Conservation (phyloP, 2,113 vertebrate species). For the Probosciger aterrimus region DNA sequence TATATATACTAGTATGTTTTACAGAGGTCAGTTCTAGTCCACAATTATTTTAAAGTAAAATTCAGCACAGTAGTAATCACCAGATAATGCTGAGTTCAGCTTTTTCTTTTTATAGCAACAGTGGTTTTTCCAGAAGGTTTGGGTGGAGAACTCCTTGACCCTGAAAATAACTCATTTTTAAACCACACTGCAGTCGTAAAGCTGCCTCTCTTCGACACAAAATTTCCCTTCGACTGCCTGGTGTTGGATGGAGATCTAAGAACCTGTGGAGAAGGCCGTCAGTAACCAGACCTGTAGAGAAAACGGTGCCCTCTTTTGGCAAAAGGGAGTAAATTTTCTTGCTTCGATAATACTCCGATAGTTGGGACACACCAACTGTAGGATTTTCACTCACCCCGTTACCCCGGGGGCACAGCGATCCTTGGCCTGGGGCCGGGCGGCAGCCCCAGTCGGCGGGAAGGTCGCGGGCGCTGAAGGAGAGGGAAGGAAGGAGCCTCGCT, state of each 20-base stretch:
- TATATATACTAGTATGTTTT: not conserved
- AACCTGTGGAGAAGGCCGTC: not conserved
- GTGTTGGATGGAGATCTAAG: rapidly evolving
- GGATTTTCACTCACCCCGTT: rapidly evolving
- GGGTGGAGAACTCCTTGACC: not conserved
- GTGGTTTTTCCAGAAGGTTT: not conserved
- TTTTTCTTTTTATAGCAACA: not conserved
- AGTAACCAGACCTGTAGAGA: not conserved
- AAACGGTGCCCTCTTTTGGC: conserved; percentile 30
- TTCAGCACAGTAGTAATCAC: not conserved
- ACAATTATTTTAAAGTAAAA: not conserved
- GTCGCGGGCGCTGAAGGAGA: not conserved
- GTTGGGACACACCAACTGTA: rapidly evolving
- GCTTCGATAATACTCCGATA: not conserved
- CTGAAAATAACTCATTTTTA: not conserved
- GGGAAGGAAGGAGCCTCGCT: no score
- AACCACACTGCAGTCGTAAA: not conserved
- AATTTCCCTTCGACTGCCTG: rapidly evolving
- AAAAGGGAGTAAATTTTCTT: not conserved
- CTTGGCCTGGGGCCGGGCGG: no score
- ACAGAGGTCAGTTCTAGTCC: not conserved
- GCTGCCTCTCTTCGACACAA: not conserved
- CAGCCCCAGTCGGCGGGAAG: not conserved
- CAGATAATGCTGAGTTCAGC: not conserved
- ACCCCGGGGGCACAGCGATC: rapidly evolving